Base-by-base conservation (phyloP, 2,113 vertebrate genomes). In the Crocuta crocuta region DNA sequence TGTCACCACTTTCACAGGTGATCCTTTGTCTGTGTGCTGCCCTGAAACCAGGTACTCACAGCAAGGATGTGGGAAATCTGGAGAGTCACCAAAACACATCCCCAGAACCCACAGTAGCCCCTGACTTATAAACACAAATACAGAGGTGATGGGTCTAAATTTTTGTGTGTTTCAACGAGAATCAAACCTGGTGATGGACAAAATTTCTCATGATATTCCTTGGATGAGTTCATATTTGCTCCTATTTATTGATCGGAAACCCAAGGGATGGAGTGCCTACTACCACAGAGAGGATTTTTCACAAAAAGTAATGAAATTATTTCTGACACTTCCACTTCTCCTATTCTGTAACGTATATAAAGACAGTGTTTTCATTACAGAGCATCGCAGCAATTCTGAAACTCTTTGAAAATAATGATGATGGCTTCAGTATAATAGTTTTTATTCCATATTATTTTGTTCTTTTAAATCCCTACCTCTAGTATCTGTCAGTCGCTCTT, bases 261-360 rank as follows among this genome's bases (percentile, higher is more conserved):
- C 81, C 84, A 73, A n/a, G 80, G 19, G 86, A 92, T 83, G 0
- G 73, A 96, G 88, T 19, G 2, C 1, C 53, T 95, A 66, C 43
- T 91, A 58, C 15, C 76, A 96, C 50, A 86, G 95, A 94, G 66
- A 79, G 33, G 0, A 92, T 48, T 66, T 87, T 8, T 83, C 89
- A 1, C 5, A 92, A 74, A 96, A 96, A 78, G 55, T 33, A 97
- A 88, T 15, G 91, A 0, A 96, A 95, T 89, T 92, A 86, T 58
- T 93, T 58, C 50, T 70, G 89, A 50, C 33, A 87, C 61, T 89
- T 1, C 16, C 73, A 45, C 86, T 4, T 73, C 15, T 45, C 28
- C 96, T 97, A 95, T 82, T 92, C 94, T 65, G 33, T n/a, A 92
- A 96, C 45, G 91, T 87, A 7, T 31, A 1, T 82, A 81, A 55